Evolutionary conservation across 1,140 invertebrate genomes (phyloP).

Genomic region (Bombus affinis): DNA sequence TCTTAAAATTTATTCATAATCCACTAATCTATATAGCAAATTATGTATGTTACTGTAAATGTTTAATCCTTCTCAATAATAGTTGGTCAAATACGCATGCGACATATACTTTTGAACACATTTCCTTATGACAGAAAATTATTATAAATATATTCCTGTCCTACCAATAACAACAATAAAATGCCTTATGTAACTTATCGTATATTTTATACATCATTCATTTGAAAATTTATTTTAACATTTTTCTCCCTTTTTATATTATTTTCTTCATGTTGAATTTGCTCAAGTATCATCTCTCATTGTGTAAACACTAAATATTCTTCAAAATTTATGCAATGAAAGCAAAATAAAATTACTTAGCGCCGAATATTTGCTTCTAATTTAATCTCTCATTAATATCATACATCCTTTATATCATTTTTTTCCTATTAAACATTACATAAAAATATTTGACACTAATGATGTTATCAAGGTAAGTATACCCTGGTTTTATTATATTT

Average conservation of each 20-base stretch:
- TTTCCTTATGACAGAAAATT: conserved; percentile 20
- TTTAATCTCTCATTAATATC: neutral
- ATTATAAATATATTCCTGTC: neutral
- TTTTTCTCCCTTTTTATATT: neutral
- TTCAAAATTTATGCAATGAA: neutral
- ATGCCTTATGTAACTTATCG: neutral
- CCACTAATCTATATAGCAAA: conserved; percentile 25
- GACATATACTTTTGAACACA: conserved; percentile 30
- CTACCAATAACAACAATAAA: conserved; percentile 9
- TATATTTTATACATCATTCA: conserved; percentile 21
- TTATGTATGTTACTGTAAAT: conserved; percentile 1
- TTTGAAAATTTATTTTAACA: neutral
- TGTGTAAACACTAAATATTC: neutral
- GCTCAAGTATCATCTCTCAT: neutral
- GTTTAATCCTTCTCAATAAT: neutral
- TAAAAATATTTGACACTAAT: neutral
- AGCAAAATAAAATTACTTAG: neutral
- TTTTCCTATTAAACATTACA: neutral
- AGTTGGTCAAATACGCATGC: conserved; percentile 6
- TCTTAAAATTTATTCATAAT: conserved; percentile 31
- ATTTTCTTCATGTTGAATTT: neutral
- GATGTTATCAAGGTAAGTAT: conserved; percentile 7
- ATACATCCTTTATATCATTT: conserved; percentile 1
- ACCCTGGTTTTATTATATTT: neutral
- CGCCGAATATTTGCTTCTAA: neutral